Percentiles rank a stretch among this genome's conserved stretches.
phyloP scores from a whole-genome alignment of 2,888 invertebrate genomes.

The Zhuqinia jingwanae region DNA sequence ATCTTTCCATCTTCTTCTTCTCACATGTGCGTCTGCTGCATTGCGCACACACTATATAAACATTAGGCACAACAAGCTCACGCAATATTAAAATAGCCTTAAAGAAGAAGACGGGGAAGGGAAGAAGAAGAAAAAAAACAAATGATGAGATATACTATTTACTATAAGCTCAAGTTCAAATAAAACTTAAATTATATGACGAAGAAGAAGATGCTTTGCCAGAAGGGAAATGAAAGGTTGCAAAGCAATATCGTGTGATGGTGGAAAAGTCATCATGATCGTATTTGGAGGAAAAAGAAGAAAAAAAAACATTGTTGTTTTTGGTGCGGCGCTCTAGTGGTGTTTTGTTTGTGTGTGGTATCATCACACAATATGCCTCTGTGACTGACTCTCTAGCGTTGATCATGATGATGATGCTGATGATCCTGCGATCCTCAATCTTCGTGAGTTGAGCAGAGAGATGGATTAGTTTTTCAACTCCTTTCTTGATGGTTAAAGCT shows the following conservation, averaged over 20 bases:
- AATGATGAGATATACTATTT: constrained; percentile 23
- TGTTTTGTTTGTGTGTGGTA: background rate
- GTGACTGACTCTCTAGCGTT: too few species aligned
- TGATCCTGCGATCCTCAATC: background rate
- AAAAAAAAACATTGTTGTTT: constrained; percentile 25
- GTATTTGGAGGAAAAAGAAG: constrained; percentile 14
- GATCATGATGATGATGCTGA: background rate
- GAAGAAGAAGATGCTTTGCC: constrained; percentile 17
- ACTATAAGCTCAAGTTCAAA: constrained; percentile 23
- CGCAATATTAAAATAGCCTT: constrained; percentile 13
- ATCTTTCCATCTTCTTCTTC: constrained; percentile 36
- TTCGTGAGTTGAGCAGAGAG: background rate
- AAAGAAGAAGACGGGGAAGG: background rate
- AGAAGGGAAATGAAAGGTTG: constrained; percentile 28
- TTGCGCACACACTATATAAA: background rate
- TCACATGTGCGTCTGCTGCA: background rate
- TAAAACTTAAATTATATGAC: background rate
- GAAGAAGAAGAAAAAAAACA: background rate
- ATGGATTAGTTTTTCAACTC: constrained; percentile 4
- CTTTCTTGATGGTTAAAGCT: background rate
- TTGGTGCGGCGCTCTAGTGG: constrained; percentile 17
- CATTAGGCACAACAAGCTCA: background rate
- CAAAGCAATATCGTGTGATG: too few species aligned
- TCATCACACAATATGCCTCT: background rate
- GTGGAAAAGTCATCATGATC: constrained; percentile 20